phyloP scores from a whole-genome alignment of 2,888 invertebrate genomes.

The Chrysodeixis includens region DNA sequence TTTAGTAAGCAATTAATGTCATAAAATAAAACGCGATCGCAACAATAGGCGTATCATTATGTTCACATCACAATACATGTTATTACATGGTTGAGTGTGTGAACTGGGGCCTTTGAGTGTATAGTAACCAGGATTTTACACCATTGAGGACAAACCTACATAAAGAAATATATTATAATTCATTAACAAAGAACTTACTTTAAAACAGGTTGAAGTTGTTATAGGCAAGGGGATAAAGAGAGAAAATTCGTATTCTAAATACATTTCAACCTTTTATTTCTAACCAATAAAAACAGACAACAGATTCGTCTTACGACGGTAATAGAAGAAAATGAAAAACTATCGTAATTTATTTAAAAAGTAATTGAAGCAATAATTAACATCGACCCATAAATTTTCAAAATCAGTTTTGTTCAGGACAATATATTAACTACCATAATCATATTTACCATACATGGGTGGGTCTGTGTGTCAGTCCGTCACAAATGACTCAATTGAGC shows the following conservation, averaged over 20 bases:
- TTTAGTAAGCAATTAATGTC: neutral
- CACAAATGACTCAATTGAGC: constrained; percentile 72
- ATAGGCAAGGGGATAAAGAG: too few species aligned
- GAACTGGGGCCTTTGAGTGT: constrained; percentile 58
- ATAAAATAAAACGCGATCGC: neutral
- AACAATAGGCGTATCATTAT: constrained; percentile 32
- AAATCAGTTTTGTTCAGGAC: neutral
- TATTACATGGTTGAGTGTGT: constrained; percentile 55
- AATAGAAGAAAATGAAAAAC: too few species aligned
- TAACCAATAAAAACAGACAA: too few species aligned
- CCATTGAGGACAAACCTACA: constrained; percentile 11
- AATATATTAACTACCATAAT: neutral
- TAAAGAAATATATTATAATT: neutral
- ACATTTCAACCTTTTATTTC: too few species aligned
- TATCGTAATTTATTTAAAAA: too few species aligned
- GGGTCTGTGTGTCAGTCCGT: constrained; percentile 61
- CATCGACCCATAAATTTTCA: too few species aligned
- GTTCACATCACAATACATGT: constrained; percentile 42
- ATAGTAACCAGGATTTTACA: constrained; percentile 28
- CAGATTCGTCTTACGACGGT: too few species aligned
- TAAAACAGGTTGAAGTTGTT: too few species aligned
- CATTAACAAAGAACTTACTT: too few species aligned
- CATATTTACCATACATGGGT: constrained; percentile 33
- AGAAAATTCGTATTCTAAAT: too few species aligned
- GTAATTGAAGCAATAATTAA: too few species aligned